Conservation (phyloP, 2,113 vertebrate species). For the Vombatus ursinus region DNA sequence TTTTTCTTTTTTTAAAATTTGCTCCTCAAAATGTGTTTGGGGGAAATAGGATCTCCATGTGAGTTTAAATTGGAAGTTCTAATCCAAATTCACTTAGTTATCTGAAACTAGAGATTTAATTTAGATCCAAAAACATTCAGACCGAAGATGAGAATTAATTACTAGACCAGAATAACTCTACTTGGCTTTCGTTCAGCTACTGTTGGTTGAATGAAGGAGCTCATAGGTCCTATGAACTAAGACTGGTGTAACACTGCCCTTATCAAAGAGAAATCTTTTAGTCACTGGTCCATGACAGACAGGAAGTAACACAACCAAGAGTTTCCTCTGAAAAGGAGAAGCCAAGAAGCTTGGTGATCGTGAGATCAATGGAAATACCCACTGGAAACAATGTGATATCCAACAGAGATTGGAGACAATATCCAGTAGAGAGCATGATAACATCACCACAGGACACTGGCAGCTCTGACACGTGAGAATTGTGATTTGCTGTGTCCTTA, state of each 20-base stretch:
- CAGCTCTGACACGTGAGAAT: background rate
- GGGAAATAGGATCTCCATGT: too few species aligned
- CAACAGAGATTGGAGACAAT: background rate
- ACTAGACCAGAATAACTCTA: background rate
- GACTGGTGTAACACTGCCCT: background rate
- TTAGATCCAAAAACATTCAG: background rate
- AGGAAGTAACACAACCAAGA: background rate
- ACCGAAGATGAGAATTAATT: background rate
- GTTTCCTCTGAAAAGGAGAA: background rate
- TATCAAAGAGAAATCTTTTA: background rate
- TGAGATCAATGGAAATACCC: background rate
- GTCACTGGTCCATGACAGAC: background rate
- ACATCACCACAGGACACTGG: background rate
- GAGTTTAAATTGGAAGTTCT: too few species aligned
- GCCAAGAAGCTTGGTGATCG: background rate
- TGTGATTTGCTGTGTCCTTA: background rate
- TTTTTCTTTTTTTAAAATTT: background rate
- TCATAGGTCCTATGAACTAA: background rate
- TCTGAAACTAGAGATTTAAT: background rate
- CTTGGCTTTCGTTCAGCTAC: background rate
- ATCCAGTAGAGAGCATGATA: background rate
- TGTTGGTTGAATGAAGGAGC: background rate
- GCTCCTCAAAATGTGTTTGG: background rate
- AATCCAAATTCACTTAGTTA: background rate
- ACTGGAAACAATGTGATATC: background rate